phyloP scores from a whole-genome alignment of 23 tunicate genomes.

The Trididemnum nubilum region DNA sequence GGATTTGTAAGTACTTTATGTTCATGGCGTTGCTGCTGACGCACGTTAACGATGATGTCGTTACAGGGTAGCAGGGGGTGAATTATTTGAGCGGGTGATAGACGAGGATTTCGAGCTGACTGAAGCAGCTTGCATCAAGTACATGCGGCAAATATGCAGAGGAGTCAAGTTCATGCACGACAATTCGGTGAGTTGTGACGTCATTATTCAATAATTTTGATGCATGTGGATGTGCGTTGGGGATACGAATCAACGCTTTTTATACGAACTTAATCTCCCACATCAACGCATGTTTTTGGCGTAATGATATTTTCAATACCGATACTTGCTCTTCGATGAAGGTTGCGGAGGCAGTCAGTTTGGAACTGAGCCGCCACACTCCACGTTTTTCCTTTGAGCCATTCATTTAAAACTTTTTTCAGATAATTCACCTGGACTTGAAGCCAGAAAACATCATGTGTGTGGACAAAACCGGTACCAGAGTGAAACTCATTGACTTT shows the following conservation, averaged over 20 bases:
- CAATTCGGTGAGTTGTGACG: slow-evolving; percentile 44
- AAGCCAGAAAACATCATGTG: slow-evolving; percentile 98
- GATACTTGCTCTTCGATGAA: no score
- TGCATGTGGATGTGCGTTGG: no score
- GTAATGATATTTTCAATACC: no score
- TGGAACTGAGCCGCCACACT: no score
- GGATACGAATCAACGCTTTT: no score
- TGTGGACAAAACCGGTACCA: slow-evolving; percentile 80
- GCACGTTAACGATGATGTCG: no score
- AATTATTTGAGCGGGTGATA: slow-evolving; percentile 90
- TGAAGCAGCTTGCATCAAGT: slow-evolving; percentile 82
- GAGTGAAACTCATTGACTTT: slow-evolving; percentile 92
- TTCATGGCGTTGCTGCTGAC: no score
- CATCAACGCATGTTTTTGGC: no score
- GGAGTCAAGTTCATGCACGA: slow-evolving; percentile 87
- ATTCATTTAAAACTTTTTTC: background rate
- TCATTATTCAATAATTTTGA: no score
- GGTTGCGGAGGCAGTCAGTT: no score
- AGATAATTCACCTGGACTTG: slow-evolving; percentile 90
- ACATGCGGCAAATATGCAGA: slow-evolving; percentile 88
- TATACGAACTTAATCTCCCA: no score
- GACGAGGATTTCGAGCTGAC: slow-evolving; percentile 90
- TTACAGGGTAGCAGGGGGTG: slow-evolving; percentile 92
- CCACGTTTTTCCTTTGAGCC: no score
- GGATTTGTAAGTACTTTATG: slow-evolving; percentile 78